A percentile compares a stretch with the other conserved stretches of the same genome.
phyloP scores from a whole-genome alignment of 2,113 vertebrate species.

The Podarcis cretensis region DNA sequence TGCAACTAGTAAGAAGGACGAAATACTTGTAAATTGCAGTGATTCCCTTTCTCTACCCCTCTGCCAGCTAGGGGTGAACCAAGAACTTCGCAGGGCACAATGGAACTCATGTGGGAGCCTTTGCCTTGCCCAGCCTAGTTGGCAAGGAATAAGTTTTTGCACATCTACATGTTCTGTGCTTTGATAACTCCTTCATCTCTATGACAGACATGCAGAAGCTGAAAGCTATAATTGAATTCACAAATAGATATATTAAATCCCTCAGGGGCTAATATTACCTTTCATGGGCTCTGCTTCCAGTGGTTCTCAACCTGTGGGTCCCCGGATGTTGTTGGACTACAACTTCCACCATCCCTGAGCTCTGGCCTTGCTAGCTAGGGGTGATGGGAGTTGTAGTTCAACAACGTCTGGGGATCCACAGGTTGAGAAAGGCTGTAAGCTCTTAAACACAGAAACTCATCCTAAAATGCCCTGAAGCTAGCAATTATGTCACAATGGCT shows the following conservation, averaged over 20 bases:
- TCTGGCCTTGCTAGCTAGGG: too few relatives aligned
- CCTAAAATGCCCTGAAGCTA: constrained; percentile 39
- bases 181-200: background rate
- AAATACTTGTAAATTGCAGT: background rate
- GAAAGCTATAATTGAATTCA: background rate
- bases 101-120: background rate
- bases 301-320: too few relatives aligned
- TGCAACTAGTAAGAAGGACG: background rate
- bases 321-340: too few relatives aligned
- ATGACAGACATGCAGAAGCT: background rate
- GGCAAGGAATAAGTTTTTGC: background rate
- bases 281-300: background rate
- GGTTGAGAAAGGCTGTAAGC: too few relatives aligned
- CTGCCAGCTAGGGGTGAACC: background rate
- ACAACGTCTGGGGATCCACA: too few relatives aligned
- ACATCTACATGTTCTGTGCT: background rate
- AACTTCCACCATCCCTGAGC: too few relatives aligned
- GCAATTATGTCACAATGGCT: constrained; percentile 50
- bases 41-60: background rate
- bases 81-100: background rate
- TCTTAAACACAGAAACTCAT: background rate
- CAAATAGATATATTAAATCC: background rate
- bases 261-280: background rate
- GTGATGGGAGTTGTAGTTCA: too few relatives aligned
- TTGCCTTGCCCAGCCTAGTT: background rate